phyloP scores from a whole-genome alignment of 2,113 vertebrate species.

The Chaenogobius annularis region DNA sequence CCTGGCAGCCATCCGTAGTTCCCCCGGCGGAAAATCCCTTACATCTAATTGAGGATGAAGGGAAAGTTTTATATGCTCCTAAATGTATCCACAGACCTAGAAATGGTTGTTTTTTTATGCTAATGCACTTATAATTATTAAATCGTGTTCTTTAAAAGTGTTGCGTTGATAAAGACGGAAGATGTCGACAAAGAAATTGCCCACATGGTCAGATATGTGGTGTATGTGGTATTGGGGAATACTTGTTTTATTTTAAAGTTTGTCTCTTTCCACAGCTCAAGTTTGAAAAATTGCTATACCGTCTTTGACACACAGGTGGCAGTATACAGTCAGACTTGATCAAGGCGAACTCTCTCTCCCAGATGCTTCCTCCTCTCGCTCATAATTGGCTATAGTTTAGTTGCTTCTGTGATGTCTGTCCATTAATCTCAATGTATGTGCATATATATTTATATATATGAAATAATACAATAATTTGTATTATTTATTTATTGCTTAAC shows the following conservation, averaged over 20 bases:
- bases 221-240: neutral
- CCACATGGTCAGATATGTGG: neutral
- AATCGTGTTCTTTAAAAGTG: slow-evolving; percentile 30
- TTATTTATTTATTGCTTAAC: neutral
- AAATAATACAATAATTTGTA: too few species aligned
- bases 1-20: slow-evolving; percentile 47
- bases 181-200: neutral
- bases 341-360: slow-evolving; percentile 46
- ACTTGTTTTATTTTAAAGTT: slow-evolving; percentile 40
- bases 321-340: slow-evolving; percentile 90
- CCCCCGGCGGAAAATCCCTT: slow-evolving; percentile 48
- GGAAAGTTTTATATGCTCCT: slow-evolving; percentile 19
- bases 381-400: neutral
- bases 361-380: slow-evolving; percentile 10
- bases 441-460: neutral
- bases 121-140: slow-evolving; percentile 19
- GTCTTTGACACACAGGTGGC: slow-evolving; percentile 93
- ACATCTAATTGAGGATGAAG: slow-evolving; percentile 41
- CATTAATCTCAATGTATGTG: slow-evolving; percentile 2
- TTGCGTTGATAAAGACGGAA: slow-evolving; percentile 1
- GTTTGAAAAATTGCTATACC: slow-evolving; percentile 75
- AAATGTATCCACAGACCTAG: slow-evolving; percentile 23
- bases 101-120: slow-evolving; percentile 43
- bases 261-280: slow-evolving; percentile 73
- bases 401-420: slow-evolving; percentile 20